Conservation (phyloP, 1,140 invertebrate genomes). For the Drosophila bipectinata region DNA sequence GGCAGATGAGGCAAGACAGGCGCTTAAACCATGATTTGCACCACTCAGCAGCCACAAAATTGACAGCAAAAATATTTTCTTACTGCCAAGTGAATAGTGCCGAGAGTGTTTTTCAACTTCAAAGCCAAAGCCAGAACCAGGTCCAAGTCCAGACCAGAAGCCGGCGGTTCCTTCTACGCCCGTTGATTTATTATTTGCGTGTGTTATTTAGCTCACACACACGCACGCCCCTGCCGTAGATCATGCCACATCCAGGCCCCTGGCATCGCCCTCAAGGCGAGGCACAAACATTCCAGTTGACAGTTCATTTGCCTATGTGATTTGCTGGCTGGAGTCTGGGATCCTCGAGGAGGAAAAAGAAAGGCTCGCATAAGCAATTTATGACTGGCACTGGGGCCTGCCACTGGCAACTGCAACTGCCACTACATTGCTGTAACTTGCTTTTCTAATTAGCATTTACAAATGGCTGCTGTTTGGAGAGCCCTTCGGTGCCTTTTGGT, state of each 20-base stretch:
- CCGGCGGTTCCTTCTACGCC: conserved; percentile 12
- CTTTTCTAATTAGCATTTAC: conserved; percentile 81
- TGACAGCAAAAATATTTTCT: conserved; percentile 72
- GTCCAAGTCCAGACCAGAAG: conserved; percentile 23
- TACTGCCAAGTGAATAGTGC: conserved; percentile 25
- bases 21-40: conserved; percentile 39
- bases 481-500: conserved; percentile 41
- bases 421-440: conserved; percentile 36
- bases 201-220: conserved; percentile 73
- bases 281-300: conserved; percentile 72
- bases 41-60: conserved; percentile 45
- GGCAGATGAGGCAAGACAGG: conserved; percentile 51
- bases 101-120: conserved; percentile 4
- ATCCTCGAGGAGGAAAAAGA: conserved; percentile 7
- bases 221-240: conserved; percentile 61
- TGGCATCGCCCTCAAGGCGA: conserved; percentile 14
- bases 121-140: background rate
- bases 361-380: conserved; percentile 58
- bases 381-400: conserved; percentile 51
- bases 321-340: conserved; percentile 43
- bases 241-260: conserved; percentile 36
- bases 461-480: conserved; percentile 55
- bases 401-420: conserved; percentile 11
- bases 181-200: conserved; percentile 75
- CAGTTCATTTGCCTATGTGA: conserved; percentile 77